Base-by-base conservation (phyloP, 37 sponge, comb jelly and placozoan genomes). In the Dysidea cf. avara region DNA sequence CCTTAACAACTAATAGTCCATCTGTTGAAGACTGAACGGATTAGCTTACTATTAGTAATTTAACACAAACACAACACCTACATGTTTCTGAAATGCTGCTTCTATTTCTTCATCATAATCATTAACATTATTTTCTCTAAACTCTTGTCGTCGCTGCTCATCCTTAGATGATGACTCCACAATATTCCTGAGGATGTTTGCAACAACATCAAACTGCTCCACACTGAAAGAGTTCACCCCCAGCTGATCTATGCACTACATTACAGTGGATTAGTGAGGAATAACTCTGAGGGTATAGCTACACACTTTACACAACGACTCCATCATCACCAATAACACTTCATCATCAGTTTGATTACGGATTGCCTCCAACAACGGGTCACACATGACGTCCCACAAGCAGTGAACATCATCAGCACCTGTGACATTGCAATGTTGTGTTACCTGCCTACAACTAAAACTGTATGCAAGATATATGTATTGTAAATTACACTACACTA, bases 51-150 rank as follows among this genome's bases (percentile, higher is more conserved):
- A n/a, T n/a, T 9, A 43, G n/a, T 12, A 12, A 24, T 7, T 14
- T 33, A 24, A 37, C 64, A n/a, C n/a, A n/a, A n/a, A n/a, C n/a
- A n/a, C n/a, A n/a, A n/a, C n/a, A n/a, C n/a, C 21, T 21, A 74
- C 83, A 72, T 99, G 96, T 49, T 82, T 90, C 39, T 84, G 76
- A 5, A 99, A 76, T 39, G 84, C 86, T 39, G 95, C 96, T 72
- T 99, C 99, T 68, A 92, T 88, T 49, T 88, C 89, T 57, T 99
- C 99, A 74, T 99, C 99, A 30, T 95, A 91, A 59, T 99, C n/a
- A n/a, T n/a, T n/a, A n/a, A n/a, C 99, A 37, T 99, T 96, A 29
- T 95, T 96, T 29, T 83, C 24, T 61, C 94, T 73, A 72, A 78
- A 26, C 51, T 81, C 77, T 37, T 78, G 81, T 7, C 94, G 77